phyloP scores from a whole-genome alignment of 2,113 vertebrate species.

The Acinonyx jubatus region DNA sequence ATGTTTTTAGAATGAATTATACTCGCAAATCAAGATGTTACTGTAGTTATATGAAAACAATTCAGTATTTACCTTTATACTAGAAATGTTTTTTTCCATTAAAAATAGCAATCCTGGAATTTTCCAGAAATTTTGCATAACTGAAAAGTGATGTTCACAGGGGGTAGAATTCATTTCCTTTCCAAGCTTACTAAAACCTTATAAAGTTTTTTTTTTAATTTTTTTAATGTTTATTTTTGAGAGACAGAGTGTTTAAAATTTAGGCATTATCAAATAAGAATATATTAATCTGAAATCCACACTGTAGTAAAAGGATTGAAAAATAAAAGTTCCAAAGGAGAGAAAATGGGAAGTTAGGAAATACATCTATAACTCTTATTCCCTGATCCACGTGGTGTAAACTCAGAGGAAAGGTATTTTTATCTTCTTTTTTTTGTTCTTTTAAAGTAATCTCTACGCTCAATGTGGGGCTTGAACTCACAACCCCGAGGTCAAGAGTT shows the following conservation, averaged over 20 bases:
- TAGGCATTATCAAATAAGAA: background rate
- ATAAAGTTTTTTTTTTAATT: background rate
- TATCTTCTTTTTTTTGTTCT: background rate
- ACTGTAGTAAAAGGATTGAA: background rate
- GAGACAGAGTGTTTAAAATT: too few species aligned
- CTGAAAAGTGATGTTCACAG: background rate
- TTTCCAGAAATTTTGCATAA: background rate
- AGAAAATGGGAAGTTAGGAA: background rate
- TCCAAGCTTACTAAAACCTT: slow-evolving; percentile 17
- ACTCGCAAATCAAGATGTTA: too few species aligned
- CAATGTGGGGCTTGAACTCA: background rate
- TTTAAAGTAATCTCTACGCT: background rate
- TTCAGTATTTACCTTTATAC: background rate
- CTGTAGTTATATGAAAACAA: background rate
- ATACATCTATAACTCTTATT: background rate
- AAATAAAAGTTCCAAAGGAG: background rate
- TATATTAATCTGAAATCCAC: slow-evolving; percentile 14
- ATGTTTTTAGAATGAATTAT: too few species aligned
- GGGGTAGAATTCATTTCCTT: background rate
- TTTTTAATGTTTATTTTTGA: too few species aligned
- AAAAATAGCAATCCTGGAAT: background rate
- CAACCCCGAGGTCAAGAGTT: background rate
- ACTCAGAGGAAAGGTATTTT: background rate
- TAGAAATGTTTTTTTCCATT: background rate
- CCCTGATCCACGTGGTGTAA: background rate